Conservation (phyloP, 2,797 vertebrate genomes). For the Hippocampus kuda region DNA sequence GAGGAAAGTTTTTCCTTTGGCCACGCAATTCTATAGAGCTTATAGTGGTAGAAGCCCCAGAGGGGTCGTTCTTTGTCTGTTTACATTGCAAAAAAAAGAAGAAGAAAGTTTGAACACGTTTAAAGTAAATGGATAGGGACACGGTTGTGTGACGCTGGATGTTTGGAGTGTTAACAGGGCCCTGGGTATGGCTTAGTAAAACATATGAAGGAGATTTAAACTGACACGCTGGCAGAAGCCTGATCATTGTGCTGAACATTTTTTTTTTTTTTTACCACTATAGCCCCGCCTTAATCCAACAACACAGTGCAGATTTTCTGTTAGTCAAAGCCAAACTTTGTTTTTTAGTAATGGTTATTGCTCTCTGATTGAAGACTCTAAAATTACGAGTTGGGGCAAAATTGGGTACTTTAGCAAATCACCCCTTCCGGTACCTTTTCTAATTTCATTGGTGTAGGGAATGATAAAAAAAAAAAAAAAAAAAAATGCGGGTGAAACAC, state of each 20-base stretch:
- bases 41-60: constrained; percentile 53
- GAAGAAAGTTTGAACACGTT: constrained; percentile 66
- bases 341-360: constrained; percentile 21
- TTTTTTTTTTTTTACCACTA: not conserved
- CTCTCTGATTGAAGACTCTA: constrained; percentile 21
- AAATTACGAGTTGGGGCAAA: constrained; percentile 18
- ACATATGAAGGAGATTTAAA: constrained; percentile 46
- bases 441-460: constrained; percentile 29
- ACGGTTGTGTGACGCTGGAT: constrained; percentile 66
- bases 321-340: constrained; percentile 15
- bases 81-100: constrained; percentile 63
- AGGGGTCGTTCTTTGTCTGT: constrained; percentile 64
- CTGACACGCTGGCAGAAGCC: constrained; percentile 51
- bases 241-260: constrained; percentile 38
- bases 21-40: constrained; percentile 38
- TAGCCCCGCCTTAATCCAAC: constrained; percentile 20
- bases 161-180: constrained; percentile 67
- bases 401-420: constrained; percentile 39
- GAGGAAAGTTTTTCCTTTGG: constrained; percentile 21
- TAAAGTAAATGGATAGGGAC: constrained; percentile 65
- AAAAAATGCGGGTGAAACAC: constrained; percentile 14
- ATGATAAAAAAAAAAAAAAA: constrained; percentile 35
- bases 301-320: constrained; percentile 12
- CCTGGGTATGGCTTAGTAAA: constrained; percentile 36
- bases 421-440: constrained; percentile 19